Evolutionary conservation across 2,797 vertebrate genomes (phyloP).

Genomic region (Anableps anableps): DNA sequence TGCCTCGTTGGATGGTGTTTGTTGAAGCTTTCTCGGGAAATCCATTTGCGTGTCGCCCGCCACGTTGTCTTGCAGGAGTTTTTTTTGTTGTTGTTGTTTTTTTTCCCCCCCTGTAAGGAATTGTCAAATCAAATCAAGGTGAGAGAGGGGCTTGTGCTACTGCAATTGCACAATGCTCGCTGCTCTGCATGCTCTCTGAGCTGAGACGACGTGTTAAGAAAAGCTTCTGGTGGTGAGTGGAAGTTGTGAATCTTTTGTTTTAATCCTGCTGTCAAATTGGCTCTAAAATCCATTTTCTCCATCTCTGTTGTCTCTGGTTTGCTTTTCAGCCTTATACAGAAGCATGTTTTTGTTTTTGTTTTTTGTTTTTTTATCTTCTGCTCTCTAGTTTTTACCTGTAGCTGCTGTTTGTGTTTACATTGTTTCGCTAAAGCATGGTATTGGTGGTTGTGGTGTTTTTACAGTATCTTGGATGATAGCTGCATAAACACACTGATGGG

Average conservation of each 20-base stretch:
- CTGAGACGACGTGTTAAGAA: conserved; percentile 10
- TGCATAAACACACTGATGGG: not conserved
- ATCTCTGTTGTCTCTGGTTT: not conserved
- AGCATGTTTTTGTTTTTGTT: not conserved
- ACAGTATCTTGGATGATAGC: not conserved
- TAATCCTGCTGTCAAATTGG: not conserved
- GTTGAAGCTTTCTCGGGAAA: not conserved
- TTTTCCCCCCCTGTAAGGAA: conserved; percentile 1
- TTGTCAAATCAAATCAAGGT: conserved; percentile 33
- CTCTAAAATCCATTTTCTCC: not conserved
- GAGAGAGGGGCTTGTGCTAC: conserved; percentile 10
- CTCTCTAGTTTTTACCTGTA: conserved; percentile 1
- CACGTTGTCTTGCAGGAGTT: not conserved
- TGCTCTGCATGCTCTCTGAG: not conserved
- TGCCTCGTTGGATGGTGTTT: conserved; percentile 34
- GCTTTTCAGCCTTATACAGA: not conserved
- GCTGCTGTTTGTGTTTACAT: conserved; percentile 36
- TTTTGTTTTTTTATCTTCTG: not conserved
- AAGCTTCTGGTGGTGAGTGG: conserved; percentile 41
- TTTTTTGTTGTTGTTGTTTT: conserved; percentile 4
- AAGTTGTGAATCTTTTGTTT: conserved; percentile 2
- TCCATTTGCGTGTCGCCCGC: conserved; percentile 1
- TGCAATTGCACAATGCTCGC: conserved; percentile 20
- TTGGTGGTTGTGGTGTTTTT: conserved; percentile 1
- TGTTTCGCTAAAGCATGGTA: conserved; percentile 15